Percentiles rank a stretch among this genome's conserved stretches.
Conservation (phyloP, 2,888 invertebrate species). For the Protonemura montana region DNA sequence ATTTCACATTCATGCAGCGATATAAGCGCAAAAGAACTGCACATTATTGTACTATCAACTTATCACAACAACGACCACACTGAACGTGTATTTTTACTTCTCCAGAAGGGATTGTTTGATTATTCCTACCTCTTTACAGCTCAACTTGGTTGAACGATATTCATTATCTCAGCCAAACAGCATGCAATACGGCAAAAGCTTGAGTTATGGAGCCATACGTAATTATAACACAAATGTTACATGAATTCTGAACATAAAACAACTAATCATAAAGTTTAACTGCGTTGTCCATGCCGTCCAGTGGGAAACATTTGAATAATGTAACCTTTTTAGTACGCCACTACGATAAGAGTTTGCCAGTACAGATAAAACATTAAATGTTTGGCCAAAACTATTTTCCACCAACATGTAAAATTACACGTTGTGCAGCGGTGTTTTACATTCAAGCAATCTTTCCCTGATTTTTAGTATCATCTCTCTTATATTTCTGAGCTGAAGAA, state of each 20-base stretch:
- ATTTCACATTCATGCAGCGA: background rate
- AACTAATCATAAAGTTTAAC: background rate
- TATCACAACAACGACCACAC: background rate
- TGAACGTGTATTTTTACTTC: background rate
- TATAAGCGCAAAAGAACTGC: background rate
- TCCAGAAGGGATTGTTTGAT: background rate
- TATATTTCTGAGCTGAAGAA: background rate
- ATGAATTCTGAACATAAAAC: background rate
- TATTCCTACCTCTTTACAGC: background rate
- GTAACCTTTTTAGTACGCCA: background rate
- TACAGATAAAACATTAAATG: background rate
- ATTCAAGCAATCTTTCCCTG: background rate
- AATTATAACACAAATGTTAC: slow-evolving; percentile 12
- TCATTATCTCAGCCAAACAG: background rate
- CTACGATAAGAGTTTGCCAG: background rate
- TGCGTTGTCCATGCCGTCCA: background rate
- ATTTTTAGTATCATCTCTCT: background rate
- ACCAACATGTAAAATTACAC: background rate
- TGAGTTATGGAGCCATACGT: background rate
- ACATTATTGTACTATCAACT: slow-evolving; percentile 2
- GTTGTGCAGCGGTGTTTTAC: background rate
- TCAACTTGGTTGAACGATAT: background rate
- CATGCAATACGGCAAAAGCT: background rate
- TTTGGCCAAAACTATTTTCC: background rate
- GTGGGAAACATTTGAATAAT: background rate